Evolutionary conservation across 2,888 invertebrate species (phyloP).

Genomic region (Bombylius major): DNA sequence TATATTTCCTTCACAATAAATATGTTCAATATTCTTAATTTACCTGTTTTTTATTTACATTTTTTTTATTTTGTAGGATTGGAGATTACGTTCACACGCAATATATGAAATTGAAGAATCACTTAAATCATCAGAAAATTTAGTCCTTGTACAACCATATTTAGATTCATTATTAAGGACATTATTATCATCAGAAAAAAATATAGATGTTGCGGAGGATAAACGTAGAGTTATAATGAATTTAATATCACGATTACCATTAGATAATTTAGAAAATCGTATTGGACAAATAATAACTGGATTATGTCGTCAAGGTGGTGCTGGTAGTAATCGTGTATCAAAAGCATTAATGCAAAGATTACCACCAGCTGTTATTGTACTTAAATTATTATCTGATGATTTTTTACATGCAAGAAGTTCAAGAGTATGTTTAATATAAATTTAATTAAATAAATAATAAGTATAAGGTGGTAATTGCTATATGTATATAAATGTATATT

Average conservation of each 20-base stretch:
- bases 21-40: too few relatives aligned
- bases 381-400: conserved; percentile 34
- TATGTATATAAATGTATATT: too few relatives aligned
- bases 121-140: conserved; percentile 40
- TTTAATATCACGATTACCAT: conserved; percentile 32
- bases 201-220: conserved; percentile 33
- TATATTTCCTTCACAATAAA: too few relatives aligned
- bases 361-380: conserved; percentile 35
- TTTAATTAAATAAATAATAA: not conserved
- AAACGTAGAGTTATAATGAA: conserved; percentile 32
- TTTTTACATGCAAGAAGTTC: conserved; percentile 37
- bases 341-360: conserved; percentile 37
- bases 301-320: conserved; percentile 34
- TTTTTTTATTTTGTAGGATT: conserved; percentile 23
- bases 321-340: conserved; percentile 35
- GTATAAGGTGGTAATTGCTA: too few relatives aligned
- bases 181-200: conserved; percentile 49
- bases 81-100: conserved; percentile 32
- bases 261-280: conserved; percentile 35
- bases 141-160: conserved; percentile 45
- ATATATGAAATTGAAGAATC: conserved; percentile 28
- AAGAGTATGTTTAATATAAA: conserved; percentile 22
- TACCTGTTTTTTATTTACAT: too few relatives aligned
- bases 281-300: conserved; percentile 34
- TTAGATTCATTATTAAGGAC: conserved; percentile 50